Evolutionary conservation across 1,140 invertebrate genomes (phyloP).

Genomic region (Globodera rostochiensis): DNA sequence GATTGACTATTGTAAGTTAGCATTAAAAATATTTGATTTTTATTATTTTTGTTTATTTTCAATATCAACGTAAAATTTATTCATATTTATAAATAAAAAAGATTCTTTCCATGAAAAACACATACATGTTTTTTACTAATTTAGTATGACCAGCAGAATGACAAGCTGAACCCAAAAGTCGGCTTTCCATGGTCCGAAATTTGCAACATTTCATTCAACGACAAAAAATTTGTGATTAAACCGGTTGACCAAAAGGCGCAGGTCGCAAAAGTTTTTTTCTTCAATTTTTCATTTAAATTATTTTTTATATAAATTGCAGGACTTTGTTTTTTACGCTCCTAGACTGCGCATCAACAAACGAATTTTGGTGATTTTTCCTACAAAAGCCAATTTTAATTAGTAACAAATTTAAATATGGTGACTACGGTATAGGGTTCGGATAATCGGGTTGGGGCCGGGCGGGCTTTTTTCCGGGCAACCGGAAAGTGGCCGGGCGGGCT

Average conservation of each 20-base stretch:
- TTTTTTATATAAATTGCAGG: constrained; percentile 68
- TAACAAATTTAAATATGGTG: too few relatives aligned
- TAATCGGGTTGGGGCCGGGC: too few relatives aligned
- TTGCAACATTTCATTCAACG: constrained; percentile 98
- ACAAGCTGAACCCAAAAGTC: constrained; percentile 89
- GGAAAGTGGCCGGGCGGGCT: too few relatives aligned
- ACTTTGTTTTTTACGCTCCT: constrained; percentile 98
- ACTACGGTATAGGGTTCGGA: too few relatives aligned
- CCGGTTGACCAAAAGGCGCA: constrained; percentile 99
- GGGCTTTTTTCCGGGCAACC: too few relatives aligned
- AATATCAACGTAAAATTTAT: too few relatives aligned
- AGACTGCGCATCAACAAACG: constrained; percentile 95
- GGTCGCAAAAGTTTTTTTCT: constrained; percentile 56
- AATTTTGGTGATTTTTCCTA: constrained; percentile 73
- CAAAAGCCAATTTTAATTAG: background rate
- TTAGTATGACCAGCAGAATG: constrained; percentile 70
- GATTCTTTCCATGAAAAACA: background rate
- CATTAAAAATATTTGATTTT: constrained; percentile 67
- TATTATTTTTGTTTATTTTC: background rate
- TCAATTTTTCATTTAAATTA: background rate
- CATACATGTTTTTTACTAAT: background rate
- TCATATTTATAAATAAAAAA: background rate
- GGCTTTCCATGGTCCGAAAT: constrained; percentile 99
- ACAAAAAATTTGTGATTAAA: constrained; percentile 99
- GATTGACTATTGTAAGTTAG: constrained; percentile 72